phyloP scores from a whole-genome alignment of 2,797 vertebrate genomes.

The Eulemur rubriventer region DNA sequence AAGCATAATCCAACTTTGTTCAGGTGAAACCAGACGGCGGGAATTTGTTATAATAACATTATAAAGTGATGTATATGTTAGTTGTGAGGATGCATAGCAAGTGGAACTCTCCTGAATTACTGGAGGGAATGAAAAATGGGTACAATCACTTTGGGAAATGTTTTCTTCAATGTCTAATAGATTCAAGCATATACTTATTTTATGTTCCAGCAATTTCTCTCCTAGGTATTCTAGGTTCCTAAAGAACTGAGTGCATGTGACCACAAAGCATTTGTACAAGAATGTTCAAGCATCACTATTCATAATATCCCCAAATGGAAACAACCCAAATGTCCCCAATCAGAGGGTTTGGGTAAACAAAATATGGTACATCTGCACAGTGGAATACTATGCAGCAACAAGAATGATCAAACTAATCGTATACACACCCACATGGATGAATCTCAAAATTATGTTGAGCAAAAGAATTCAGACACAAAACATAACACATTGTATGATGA shows the following conservation, averaged over 20 bases:
- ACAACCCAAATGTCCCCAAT: neutral
- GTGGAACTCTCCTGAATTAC: neutral
- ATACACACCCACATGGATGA: neutral
- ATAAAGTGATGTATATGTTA: neutral
- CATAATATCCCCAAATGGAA: neutral
- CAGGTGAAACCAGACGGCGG: neutral
- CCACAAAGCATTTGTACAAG: neutral
- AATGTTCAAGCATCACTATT: neutral
- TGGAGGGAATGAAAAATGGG: neutral
- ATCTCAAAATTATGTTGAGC: neutral
- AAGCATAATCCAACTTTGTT: neutral
- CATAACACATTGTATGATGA: neutral
- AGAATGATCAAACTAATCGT: neutral
- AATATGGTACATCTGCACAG: neutral
- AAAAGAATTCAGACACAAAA: neutral
- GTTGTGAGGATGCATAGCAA: neutral
- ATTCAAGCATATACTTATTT: neutral
- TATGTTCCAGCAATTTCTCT: neutral
- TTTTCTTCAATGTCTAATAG: neutral
- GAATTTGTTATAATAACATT: neutral
- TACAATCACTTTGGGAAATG: neutral
- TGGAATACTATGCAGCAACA: neutral
- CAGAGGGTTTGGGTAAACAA: neutral
- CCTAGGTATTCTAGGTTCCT: neutral
- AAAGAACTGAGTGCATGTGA: neutral